These are phyloP conservation scores for Menidia menidia DNA, from an alignment of 2,797 vertebrate species.

Conservation along the genomic window DNA sequence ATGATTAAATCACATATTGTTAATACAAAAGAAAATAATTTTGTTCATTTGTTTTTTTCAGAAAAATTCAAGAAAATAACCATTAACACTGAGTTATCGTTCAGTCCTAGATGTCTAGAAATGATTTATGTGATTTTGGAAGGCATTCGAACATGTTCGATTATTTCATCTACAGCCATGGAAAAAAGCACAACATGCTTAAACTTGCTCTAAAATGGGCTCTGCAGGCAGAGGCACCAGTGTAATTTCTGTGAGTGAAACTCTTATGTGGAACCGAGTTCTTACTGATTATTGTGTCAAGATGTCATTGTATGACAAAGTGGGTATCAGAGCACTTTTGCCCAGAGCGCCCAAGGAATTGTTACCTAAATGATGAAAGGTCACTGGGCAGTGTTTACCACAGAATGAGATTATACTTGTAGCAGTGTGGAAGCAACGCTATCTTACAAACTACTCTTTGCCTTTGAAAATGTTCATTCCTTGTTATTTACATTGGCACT, in stretches of 20 bases:
- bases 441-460: too few species aligned
- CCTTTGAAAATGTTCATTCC: too few species aligned
- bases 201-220: constrained; percentile 24
- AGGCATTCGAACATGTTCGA: constrained; percentile 1
- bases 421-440: too few species aligned
- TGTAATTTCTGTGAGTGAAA: constrained; percentile 38
- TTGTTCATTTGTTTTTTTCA: not conserved
- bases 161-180: constrained; percentile 16
- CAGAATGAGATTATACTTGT: too few species aligned
- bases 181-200: constrained; percentile 9
- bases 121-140: constrained; percentile 27
- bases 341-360: constrained; percentile 27
- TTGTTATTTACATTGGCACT: too few species aligned
- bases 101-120: not conserved
- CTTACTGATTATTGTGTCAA: constrained; percentile 45
- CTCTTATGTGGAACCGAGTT: constrained; percentile 35
- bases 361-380: constrained; percentile 45
- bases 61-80: not conserved
- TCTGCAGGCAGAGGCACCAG: constrained; percentile 18
- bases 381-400: constrained; percentile 15
- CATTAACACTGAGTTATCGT: constrained; percentile 5
- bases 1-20: not conserved
- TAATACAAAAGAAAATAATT: not conserved
- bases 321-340: constrained; percentile 34
- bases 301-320: constrained; percentile 52